A percentile compares a stretch with the other conserved stretches of the same genome.
Evolutionary conservation across 2,113 vertebrate genomes (phyloP).

Genomic region (Chloropsis hardwickii): DNA sequence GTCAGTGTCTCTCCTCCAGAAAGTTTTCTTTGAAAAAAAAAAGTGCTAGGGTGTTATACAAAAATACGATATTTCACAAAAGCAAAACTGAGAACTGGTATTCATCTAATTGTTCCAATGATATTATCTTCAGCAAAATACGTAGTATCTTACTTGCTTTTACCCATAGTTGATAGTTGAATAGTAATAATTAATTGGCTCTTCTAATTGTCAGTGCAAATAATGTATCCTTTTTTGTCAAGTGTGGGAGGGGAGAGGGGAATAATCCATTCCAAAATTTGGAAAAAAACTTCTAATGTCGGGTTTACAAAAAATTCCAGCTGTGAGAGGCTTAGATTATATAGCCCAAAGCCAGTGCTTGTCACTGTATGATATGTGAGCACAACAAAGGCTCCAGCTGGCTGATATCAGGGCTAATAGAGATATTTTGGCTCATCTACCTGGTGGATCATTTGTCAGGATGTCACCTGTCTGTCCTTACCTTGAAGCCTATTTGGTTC

Average conservation of each 20-base stretch:
- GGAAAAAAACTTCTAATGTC: neutral
- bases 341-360: conserved; percentile 57
- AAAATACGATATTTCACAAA: neutral
- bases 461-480: conserved; percentile 48
- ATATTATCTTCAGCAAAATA: conserved; percentile 1
- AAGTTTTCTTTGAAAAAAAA: neutral
- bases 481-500: conserved; percentile 39
- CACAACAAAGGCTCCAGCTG: conserved; percentile 65
- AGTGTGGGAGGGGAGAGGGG: neutral
- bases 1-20: neutral
- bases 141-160: neutral
- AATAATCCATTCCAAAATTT: neutral
- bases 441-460: conserved; percentile 39
- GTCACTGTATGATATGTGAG: conserved; percentile 62
- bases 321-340: conserved; percentile 25
- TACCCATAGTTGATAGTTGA: neutral
- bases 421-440: conserved; percentile 57
- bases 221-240: neutral
- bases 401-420: conserved; percentile 59
- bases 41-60: neutral
- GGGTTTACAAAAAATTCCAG: conserved; percentile 54
- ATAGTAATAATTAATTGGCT: conserved; percentile 11
- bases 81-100: neutral
- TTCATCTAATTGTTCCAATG: neutral
- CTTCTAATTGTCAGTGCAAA: conserved; percentile 23